phyloP scores from a whole-genome alignment of 2,113 vertebrate genomes.

The Bujurquina vittata region DNA sequence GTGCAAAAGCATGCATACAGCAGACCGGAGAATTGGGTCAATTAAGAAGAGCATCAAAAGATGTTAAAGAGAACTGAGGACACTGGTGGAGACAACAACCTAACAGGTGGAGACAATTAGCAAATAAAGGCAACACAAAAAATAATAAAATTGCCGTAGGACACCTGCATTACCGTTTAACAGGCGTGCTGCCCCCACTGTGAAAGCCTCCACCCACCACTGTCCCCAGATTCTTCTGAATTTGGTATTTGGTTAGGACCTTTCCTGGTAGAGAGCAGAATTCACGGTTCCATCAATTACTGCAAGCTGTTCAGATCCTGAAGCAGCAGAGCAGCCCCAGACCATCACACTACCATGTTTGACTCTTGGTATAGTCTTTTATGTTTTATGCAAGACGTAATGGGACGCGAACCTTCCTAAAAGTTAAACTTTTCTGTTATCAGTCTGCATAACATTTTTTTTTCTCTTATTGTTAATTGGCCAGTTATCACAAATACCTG shows the following conservation, averaged over 20 bases:
- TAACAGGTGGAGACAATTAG: neutral
- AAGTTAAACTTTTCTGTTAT: neutral
- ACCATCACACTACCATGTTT: fast-evolving
- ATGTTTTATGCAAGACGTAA: neutral
- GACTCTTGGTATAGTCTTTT: neutral
- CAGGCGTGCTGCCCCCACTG: too few species aligned
- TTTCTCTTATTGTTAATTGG: neutral
- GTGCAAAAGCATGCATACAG: too few species aligned
- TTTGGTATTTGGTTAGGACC: too few species aligned
- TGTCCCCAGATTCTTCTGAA: too few species aligned
- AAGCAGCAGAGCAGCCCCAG: neutral
- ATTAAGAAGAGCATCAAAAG: neutral
- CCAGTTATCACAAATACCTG: neutral
- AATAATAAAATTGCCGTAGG: too few species aligned
- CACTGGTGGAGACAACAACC: neutral
- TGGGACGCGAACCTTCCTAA: neutral
- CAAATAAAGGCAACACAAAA: neutral
- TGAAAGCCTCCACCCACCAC: too few species aligned
- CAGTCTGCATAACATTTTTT: neutral
- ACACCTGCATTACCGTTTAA: too few species aligned
- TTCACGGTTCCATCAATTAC: fast-evolving
- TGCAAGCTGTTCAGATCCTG: neutral
- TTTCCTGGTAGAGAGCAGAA: too few species aligned
- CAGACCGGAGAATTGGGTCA: too few species aligned
- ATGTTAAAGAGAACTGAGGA: neutral